Evolutionary conservation across 1,140 invertebrate species (phyloP).

Genomic region (Heliconius eleuchia): DNA sequence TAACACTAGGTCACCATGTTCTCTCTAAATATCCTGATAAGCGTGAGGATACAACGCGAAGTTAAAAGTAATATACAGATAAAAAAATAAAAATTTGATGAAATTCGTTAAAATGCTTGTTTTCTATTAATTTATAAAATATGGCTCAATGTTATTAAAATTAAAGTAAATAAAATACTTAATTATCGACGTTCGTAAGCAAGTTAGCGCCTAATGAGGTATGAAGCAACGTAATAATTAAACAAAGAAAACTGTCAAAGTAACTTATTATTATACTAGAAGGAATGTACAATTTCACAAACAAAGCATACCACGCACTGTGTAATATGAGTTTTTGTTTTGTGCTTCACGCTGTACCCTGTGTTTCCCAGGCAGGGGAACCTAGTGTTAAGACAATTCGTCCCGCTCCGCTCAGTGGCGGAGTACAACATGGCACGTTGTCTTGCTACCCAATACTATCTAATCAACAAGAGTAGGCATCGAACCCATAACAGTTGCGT

Average conservation of each 20-base stretch:
- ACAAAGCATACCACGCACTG: not conserved
- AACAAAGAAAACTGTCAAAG: constrained; percentile 10
- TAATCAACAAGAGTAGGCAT: too few species aligned
- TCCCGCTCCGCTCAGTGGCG: too few species aligned
- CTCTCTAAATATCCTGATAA: too few species aligned
- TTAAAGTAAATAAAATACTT: not conserved
- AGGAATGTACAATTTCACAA: not conserved
- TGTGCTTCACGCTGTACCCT: too few species aligned
- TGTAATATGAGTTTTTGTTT: not conserved
- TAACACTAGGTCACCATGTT: too few species aligned
- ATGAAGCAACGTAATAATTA: constrained; percentile 10
- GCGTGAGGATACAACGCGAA: too few species aligned
- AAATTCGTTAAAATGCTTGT: too few species aligned
- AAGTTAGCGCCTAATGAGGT: constrained; percentile 5
- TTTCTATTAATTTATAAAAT: not conserved
- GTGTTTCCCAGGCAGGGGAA: too few species aligned
- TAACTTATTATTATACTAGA: not conserved
- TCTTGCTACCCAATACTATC: too few species aligned
- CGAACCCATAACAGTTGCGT: too few species aligned
- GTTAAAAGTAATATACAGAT: not conserved
- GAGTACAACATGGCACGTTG: too few species aligned
- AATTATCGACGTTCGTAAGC: not conserved
- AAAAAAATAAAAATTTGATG: not conserved
- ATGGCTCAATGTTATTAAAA: not conserved
- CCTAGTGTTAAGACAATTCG: too few species aligned